Conservation (phyloP, 2,797 vertebrate species). For the Pelobates cultripes region DNA sequence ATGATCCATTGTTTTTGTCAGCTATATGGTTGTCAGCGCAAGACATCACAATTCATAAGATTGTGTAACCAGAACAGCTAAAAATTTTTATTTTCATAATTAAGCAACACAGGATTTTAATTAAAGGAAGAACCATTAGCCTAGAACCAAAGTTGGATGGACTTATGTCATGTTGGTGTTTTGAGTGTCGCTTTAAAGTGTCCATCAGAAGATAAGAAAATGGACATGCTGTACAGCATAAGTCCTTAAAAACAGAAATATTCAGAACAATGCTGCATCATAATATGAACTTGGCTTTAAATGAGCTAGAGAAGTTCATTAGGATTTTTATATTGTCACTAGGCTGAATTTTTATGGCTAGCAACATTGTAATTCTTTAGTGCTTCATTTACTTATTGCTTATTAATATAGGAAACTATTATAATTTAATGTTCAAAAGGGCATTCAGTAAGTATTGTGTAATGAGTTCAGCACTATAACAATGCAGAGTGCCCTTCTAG, state of each 20-base stretch:
- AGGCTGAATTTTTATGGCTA: slow-evolving; percentile 45
- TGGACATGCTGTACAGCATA: not conserved
- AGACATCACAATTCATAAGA: no score
- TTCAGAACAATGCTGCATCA: slow-evolving; percentile 8
- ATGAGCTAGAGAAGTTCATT: slow-evolving; percentile 47
- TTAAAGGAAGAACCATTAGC: no score
- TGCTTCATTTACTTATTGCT: slow-evolving; percentile 55
- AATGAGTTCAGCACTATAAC: slow-evolving; percentile 53
- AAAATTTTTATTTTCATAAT: no score
- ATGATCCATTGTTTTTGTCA: no score
- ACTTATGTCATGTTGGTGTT: no score
- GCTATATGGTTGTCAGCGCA: no score
- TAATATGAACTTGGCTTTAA: slow-evolving; percentile 41
- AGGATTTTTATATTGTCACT: slow-evolving; percentile 43
- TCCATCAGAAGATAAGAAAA: no score
- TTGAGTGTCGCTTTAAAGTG: no score
- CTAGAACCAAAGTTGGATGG: no score
- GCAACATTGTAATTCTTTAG: slow-evolving; percentile 51
- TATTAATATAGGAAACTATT: slow-evolving; percentile 56
- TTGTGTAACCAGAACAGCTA: no score
- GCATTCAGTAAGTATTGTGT: slow-evolving; percentile 54
- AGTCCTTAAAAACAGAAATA: slow-evolving; percentile 6
- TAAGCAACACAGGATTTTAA: no score
- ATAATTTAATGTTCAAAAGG: slow-evolving; percentile 54
- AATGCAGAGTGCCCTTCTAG: slow-evolving; percentile 49